Conservation (phyloP, 1,140 invertebrate genomes). For the Lepidostoma basale region DNA sequence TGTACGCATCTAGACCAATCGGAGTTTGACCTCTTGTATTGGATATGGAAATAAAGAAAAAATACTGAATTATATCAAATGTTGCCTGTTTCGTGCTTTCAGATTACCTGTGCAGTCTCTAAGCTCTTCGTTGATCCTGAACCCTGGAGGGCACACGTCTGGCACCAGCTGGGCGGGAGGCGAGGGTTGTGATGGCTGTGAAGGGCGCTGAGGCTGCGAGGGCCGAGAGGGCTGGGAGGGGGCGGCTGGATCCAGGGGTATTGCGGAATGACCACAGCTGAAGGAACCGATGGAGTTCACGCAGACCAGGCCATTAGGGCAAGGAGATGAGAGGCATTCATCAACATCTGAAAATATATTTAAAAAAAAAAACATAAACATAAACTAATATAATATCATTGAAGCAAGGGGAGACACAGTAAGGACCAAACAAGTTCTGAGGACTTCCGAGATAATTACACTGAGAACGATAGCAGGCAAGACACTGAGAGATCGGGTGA, state of each 20-base stretch:
- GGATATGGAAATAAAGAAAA: no score
- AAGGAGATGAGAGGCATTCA: constrained; percentile 72
- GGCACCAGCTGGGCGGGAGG: constrained; percentile 64
- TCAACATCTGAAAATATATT: constrained; percentile 74
- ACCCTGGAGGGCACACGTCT: constrained; percentile 69
- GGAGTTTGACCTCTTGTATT: no score
- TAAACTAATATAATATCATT: no score
- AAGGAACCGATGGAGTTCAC: constrained; percentile 74
- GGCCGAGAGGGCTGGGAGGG: not conserved
- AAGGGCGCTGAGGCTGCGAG: constrained; percentile 24
- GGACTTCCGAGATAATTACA: no score
- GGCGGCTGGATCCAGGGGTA: constrained; percentile 11
- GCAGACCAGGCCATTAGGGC: constrained; percentile 66
- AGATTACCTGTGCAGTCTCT: constrained; percentile 58
- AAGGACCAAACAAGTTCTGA: no score
- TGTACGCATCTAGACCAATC: no score
- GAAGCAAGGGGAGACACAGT: no score
- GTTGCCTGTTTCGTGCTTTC: no score
- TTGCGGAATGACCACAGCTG: constrained; percentile 62
- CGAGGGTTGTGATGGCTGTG: constrained; percentile 69
- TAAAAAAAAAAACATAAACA: no score
- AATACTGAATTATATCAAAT: no score
- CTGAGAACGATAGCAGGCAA: no score
- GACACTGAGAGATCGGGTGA: no score
- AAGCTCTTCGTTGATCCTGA: constrained; percentile 63